Conservation (phyloP, 2,888 invertebrate genomes). For the Thereva unica region DNA sequence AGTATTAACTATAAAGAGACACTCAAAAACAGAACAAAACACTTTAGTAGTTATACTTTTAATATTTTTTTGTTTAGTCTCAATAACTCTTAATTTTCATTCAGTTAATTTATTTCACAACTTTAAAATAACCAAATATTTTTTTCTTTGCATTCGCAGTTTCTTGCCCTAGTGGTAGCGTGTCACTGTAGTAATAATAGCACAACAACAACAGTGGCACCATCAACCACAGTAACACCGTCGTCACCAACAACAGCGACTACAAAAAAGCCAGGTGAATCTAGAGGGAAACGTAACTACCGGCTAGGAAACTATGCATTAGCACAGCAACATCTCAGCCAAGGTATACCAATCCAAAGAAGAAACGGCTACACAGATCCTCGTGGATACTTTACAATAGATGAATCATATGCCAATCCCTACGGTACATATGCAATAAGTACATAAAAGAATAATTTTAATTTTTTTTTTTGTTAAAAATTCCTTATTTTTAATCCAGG, state of each 20-base stretch:
- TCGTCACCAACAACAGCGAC: conserved; percentile 37
- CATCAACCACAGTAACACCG: conserved; percentile 31
- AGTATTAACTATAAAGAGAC: no score
- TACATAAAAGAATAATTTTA: not conserved
- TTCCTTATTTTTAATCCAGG: no score
- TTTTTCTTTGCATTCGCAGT: no score
- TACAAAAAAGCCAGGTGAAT: conserved; percentile 46
- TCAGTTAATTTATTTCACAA: not conserved
- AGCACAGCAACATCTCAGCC: conserved; percentile 35
- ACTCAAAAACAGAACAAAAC: not conserved
- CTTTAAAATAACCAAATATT: not conserved
- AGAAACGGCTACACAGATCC: conserved; percentile 48
- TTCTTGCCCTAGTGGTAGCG: no score
- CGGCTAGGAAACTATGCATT: conserved; percentile 50
- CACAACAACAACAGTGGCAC: not conserved
- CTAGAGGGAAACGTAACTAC: conserved; percentile 55
- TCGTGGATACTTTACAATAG: conserved; percentile 48
- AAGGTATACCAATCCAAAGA: conserved; percentile 47
- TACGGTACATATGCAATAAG: conserved; percentile 41
- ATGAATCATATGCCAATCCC: conserved; percentile 50
- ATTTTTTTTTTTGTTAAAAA: not conserved
- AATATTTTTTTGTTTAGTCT: not conserved
- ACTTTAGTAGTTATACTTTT: not conserved
- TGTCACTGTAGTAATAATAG: not conserved
- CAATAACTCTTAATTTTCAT: not conserved